Conservation (phyloP, 2,113 vertebrate species). For the Anas platyrhynchos region DNA sequence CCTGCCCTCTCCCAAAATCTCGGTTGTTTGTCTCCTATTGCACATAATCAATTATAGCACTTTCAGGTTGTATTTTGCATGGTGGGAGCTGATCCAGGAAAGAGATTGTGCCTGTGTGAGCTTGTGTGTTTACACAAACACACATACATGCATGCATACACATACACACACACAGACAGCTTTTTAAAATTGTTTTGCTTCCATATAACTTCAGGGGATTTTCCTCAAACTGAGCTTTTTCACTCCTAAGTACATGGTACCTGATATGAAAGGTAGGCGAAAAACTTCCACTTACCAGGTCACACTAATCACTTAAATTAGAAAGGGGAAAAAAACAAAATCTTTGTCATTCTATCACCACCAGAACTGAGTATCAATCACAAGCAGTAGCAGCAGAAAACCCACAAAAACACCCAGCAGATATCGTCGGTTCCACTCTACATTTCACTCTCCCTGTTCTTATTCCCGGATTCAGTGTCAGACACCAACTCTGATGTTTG, state of each 20-base stretch:
- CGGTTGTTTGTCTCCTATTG: constrained; percentile 60
- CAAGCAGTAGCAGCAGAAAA: neutral
- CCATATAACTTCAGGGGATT: neutral
- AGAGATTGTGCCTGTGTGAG: constrained; percentile 63
- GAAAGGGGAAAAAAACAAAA: neutral
- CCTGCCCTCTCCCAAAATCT: constrained; percentile 57
- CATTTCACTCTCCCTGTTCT: neutral
- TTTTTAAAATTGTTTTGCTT: constrained; percentile 5
- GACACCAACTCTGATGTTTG: constrained; percentile 35
- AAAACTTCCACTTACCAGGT: neutral
- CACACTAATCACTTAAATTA: neutral
- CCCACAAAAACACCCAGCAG: neutral
- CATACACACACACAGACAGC: neutral
- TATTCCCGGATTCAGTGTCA: constrained; percentile 36
- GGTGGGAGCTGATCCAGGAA: constrained; percentile 56
- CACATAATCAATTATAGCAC: constrained; percentile 66
- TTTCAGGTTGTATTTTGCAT: constrained; percentile 68
- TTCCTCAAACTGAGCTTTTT: neutral
- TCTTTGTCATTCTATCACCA: neutral
- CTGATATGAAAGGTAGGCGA: neutral
- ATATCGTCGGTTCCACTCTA: neutral
- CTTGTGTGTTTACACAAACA: constrained; percentile 69
- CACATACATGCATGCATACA: neutral
- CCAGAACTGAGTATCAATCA: neutral
- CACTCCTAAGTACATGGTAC: neutral